Base-by-base conservation (phyloP, 1,140 invertebrate species). In the Bombus affinis region DNA sequence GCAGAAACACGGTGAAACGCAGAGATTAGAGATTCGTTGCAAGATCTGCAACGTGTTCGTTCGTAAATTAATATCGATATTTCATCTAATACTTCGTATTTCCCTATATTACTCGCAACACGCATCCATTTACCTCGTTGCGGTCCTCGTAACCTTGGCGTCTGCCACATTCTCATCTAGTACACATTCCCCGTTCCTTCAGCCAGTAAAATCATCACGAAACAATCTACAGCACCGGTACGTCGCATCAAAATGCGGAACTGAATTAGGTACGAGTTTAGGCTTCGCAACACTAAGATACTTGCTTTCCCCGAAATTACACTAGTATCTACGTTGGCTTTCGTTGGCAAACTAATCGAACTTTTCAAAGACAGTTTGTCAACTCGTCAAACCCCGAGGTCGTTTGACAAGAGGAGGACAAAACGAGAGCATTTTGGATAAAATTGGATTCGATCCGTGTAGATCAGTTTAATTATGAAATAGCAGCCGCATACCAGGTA, bases 21-120 rank as follows among this genome's bases (percentile, higher is more conserved):
- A 32, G 71, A 18, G 3, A 28, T 37, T 1, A 8, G 22, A 28
- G n/a, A 37, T 42, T 25, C 39, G 32, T 28, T 8, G 5, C 22
- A 6, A 32, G 25, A 70, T 42, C 39, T 15, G 1, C 32, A 12
- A 0, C n/a, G 53, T 35, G 35, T 42, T 42, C 53, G n/a, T 32
- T 68, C 68, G 10, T 35, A 76, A 83, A 83, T 76, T 83, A 66
- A 76, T 76, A 83, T 53, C 72, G 66, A 76, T 76, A 83, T 35
- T 32, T 83, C 72, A 18, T 66, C 13, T 10, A 12, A 15, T 28
- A 25, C 42, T 28, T 66, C 32, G 37, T 44, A n/a, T 66, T 53
- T 65, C 44, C 28, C 72, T 37, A 25, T 53, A 75, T 66, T 66
- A 53, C 59, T 75, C 72, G n/a, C 57, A 37, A 32, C 35, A 72